Evolutionary conservation across 1,140 invertebrate genomes (phyloP).

Genomic region (Drosophila repleta): DNA sequence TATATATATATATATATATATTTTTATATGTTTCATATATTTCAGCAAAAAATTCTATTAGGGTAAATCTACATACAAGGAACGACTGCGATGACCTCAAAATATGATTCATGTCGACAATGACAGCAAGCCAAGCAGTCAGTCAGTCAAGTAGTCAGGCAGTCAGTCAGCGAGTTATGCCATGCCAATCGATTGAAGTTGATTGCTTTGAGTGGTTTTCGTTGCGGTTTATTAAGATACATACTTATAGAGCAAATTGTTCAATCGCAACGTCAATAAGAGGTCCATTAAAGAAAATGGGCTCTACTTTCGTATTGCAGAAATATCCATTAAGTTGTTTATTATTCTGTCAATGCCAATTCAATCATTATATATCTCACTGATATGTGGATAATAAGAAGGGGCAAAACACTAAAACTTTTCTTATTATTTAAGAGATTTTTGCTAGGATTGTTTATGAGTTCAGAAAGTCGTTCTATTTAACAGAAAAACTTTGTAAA

Average conservation of each 20-base stretch:
- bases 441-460: too few species aligned
- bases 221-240: constrained; percentile 40
- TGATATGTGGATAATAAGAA: neutral
- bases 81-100: constrained; percentile 38
- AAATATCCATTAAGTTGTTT: constrained; percentile 17
- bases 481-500: too few species aligned
- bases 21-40: neutral
- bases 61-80: constrained; percentile 13
- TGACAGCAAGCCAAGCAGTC: constrained; percentile 36
- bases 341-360: constrained; percentile 17
- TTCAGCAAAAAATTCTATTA: neutral
- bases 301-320: constrained; percentile 18
- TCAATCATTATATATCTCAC: neutral
- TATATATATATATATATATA: neutral
- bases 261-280: constrained; percentile 30
- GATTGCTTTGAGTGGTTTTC: constrained; percentile 43
- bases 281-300: constrained; percentile 34
- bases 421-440: neutral
- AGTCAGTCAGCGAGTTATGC: constrained; percentile 21
- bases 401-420: neutral
- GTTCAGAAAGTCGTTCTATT: too few species aligned
- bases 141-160: constrained; percentile 8
- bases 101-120: constrained; percentile 45
- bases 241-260: constrained; percentile 40
- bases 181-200: constrained; percentile 45